A percentile compares a stretch with the other conserved stretches of the same genome.
phyloP scores from a whole-genome alignment of 2,888 invertebrate species.

The Scaptomyza reducta region DNA sequence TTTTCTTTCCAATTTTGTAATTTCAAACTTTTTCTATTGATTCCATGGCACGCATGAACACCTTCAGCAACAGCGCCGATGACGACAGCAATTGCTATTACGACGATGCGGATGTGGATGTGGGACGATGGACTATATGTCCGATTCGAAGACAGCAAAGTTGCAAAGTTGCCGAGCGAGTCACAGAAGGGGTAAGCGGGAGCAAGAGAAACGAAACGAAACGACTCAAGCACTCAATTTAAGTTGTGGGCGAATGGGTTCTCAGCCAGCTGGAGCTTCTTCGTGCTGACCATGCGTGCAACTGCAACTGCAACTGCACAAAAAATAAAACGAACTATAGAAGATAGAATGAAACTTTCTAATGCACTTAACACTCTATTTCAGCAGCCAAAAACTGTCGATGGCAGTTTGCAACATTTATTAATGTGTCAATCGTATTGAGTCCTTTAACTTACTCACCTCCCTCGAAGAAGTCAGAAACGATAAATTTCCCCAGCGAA shows the following conservation, averaged over 20 bases:
- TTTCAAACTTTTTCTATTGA: slow-evolving; percentile 79
- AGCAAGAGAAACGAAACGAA: slow-evolving; percentile 1
- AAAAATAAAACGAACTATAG: slow-evolving; percentile 11
- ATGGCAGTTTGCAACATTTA: slow-evolving; percentile 70
- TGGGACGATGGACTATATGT: slow-evolving; percentile 6
- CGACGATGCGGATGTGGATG: slow-evolving; percentile 41
- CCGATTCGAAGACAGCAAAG: slow-evolving; percentile 48
- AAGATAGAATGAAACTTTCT: slow-evolving; percentile 59
- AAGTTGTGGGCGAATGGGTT: slow-evolving; percentile 63
- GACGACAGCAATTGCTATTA: slow-evolving; percentile 62
- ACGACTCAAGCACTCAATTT: slow-evolving; percentile 65
- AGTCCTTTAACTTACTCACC: slow-evolving; percentile 16
- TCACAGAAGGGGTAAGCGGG: background rate
- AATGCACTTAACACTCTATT: slow-evolving; percentile 76
- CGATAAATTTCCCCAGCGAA: slow-evolving; percentile 23
- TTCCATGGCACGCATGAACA: slow-evolving; percentile 78
- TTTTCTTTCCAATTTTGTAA: slow-evolving; percentile 79
- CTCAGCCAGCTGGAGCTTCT: slow-evolving; percentile 26
- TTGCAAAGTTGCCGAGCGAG: slow-evolving; percentile 60
- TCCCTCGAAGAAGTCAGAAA: background rate
- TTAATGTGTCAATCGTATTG: slow-evolving; percentile 76
- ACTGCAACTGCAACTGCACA: slow-evolving; percentile 62
- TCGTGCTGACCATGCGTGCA: slow-evolving; percentile 73
- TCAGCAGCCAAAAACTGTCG: slow-evolving; percentile 61
- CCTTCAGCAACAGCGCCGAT: slow-evolving; percentile 69